Evolutionary conservation across 1,140 invertebrate genomes (phyloP).

Genomic region (Pissodes strobi): DNA sequence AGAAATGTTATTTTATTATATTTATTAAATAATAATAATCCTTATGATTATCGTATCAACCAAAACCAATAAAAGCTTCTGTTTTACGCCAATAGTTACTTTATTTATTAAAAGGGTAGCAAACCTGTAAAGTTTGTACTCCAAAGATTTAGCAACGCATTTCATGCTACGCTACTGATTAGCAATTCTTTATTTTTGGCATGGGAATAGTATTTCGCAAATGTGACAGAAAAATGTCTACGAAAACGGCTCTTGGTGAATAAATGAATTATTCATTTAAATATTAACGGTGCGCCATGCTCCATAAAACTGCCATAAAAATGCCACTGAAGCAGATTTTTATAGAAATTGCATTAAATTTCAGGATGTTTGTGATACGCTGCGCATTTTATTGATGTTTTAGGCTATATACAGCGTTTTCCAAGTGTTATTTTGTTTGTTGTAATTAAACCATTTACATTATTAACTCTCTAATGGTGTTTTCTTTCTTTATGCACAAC

Average conservation of each 20-base stretch:
- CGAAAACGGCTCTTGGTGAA: conserved; percentile 25
- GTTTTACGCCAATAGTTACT: too few species aligned
- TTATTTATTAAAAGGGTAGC: too few species aligned
- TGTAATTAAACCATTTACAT: conserved; percentile 13
- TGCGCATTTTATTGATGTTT: conserved; percentile 25
- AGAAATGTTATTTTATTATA: too few species aligned
- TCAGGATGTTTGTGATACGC: conserved; percentile 31
- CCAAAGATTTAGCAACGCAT: too few species aligned
- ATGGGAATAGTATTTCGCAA: conserved; percentile 27
- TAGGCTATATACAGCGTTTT: conserved; percentile 14
- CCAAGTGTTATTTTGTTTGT: conserved; percentile 21
- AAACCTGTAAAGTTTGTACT: too few species aligned
- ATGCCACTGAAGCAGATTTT: conserved; percentile 33
- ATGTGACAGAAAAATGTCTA: conserved; percentile 34
- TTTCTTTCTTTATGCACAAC: neutral
- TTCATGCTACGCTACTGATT: conserved; percentile 5
- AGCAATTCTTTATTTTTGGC: conserved; percentile 15
- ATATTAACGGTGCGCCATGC: conserved; percentile 38
- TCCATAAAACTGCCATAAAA: conserved; percentile 32
- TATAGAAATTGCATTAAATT: conserved; percentile 34
- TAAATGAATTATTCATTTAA: conserved; percentile 37
- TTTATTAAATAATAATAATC: too few species aligned
- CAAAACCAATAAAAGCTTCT: too few species aligned
- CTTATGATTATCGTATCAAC: too few species aligned
- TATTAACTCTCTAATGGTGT: conserved; percentile 1